Conservation (phyloP, 2,888 invertebrate genomes). For the Lasioglossum pauxillum region DNA sequence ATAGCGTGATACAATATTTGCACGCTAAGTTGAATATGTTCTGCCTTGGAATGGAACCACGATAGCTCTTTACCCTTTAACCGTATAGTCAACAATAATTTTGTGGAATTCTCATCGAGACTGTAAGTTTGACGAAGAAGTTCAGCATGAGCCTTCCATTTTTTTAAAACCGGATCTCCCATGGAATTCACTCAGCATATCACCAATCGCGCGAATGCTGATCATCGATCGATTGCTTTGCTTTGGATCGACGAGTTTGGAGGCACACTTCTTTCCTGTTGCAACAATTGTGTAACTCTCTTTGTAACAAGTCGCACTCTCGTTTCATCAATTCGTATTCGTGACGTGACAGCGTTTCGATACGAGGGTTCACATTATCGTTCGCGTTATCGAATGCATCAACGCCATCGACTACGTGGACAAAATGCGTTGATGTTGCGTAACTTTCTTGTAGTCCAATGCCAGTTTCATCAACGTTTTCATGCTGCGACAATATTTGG, state of each 20-base stretch:
- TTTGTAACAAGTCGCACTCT: too few relatives aligned
- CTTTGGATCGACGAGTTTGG: background rate
- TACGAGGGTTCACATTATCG: background rate
- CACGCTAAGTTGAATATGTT: background rate
- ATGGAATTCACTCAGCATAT: too few relatives aligned
- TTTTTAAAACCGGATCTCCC: background rate
- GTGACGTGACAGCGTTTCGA: background rate
- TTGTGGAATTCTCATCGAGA: background rate
- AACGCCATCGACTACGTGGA: too few relatives aligned
- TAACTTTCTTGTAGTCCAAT: background rate
- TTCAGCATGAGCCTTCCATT: constrained; percentile 10
- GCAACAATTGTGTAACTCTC: too few relatives aligned
- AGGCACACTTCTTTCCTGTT: too few relatives aligned
- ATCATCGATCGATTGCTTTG: background rate
- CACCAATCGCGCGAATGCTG: background rate
- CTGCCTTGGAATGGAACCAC: constrained; percentile 17
- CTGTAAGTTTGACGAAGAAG: constrained; percentile 1
- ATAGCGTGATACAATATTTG: background rate
- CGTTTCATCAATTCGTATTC: constrained; percentile 3
- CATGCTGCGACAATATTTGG: background rate
- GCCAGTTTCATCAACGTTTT: background rate
- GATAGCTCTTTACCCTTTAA: constrained; percentile 5
- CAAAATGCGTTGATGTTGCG: background rate
- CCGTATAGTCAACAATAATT: background rate
- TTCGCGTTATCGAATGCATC: background rate